Evolutionary conservation across 2,113 vertebrate genomes (phyloP).

Genomic region (Urocynchramus pylzowi): DNA sequence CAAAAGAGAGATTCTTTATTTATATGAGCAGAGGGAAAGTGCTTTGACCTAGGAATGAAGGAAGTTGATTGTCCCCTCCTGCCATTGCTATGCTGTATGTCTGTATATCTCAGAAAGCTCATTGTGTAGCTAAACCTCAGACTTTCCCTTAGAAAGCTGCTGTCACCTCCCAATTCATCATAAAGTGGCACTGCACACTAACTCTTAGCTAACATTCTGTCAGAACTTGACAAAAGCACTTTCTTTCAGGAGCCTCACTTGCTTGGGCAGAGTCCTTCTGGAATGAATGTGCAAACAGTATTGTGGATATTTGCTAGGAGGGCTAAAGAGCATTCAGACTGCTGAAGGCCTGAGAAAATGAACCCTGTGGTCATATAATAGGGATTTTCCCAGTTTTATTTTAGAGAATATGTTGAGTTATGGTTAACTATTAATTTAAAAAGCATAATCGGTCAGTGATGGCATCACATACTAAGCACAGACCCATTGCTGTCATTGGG

Average conservation of each 20-base stretch:
- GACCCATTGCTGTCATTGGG: neutral
- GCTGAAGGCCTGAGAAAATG: neutral
- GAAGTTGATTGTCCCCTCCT: neutral
- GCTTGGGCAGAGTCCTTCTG: neutral
- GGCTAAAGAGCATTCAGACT: neutral
- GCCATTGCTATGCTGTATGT: neutral
- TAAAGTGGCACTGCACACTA: neutral
- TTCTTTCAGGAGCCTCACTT: neutral
- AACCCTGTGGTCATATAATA: neutral
- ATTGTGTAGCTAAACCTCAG: neutral
- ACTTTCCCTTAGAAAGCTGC: neutral
- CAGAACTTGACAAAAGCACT: neutral
- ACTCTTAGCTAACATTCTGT: neutral
- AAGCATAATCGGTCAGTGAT: neutral
- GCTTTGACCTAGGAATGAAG: neutral
- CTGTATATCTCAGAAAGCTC: neutral
- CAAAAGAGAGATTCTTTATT: neutral
- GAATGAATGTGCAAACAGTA: neutral
- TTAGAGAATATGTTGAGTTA: neutral
- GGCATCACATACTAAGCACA: neutral
- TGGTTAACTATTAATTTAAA: neutral
- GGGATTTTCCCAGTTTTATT: neutral
- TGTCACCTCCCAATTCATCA: neutral
- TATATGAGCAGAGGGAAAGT: neutral
- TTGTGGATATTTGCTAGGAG: neutral